Evolutionary conservation across 2,797 vertebrate species (phyloP), one percentile per base, ranked within the genome.

Genomic region (Falco peregrinus): DNA sequence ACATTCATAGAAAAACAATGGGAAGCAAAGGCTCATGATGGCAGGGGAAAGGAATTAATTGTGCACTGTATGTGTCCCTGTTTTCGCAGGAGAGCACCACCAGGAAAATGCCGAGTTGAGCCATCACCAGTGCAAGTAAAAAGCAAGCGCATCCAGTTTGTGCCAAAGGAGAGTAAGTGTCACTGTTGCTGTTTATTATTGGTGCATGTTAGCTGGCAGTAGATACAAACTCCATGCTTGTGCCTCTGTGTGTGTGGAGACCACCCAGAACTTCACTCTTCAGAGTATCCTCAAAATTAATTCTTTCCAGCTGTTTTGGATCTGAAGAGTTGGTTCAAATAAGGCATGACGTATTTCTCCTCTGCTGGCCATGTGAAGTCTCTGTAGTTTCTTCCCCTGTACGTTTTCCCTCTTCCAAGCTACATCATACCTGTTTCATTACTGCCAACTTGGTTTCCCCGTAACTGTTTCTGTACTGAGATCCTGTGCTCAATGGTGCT

Each of bases 91-190:
- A 99, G 99, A 48, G 99, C 99, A 28, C 98, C 99, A 39, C 99
- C 99, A 1, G 97, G 98, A 97, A 98, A 98, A 74, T 99, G 99
- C 95, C 98, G 91, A 85, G 98, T 98, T 75, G 98, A 98, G 35
- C 98, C 99, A 1, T 84, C 94, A 21, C 98, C 98, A 81, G 99
- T 99, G 90, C 98, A 97, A 97, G 98, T 99, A 50, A 99, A 98
- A 97, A 98, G 99, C 96, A 98, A 95, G 43, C 97, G 98, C 73
- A 96, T 99, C 86, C 97, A 77, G 3, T 99, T 99, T 94, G 96
- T 98, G 95, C 98, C 99, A 35, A 98, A 98, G 93, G 99, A 99
- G 98, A 98, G 99, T 99, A 97, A 98, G 99, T 99, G 70, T 67
- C 57, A 4, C 48, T 24, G 17, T 24, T 35, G 64, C 41, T 84